phyloP scores from a whole-genome alignment of 2,888 invertebrate species.

The Asteroscopus sphinx region DNA sequence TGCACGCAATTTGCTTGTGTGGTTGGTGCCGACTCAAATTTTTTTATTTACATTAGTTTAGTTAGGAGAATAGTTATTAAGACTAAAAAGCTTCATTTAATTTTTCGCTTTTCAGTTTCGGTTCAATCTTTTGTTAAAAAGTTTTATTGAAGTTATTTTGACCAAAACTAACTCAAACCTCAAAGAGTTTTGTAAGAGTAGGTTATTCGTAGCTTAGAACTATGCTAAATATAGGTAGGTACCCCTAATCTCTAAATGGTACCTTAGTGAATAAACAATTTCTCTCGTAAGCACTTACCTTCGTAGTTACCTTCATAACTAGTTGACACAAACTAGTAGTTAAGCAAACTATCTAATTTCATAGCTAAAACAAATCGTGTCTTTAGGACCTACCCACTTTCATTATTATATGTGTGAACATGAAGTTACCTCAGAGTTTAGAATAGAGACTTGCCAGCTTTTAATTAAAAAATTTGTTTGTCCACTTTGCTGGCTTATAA shows the following conservation, averaged over 20 bases:
- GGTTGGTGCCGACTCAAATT: too few relatives aligned
- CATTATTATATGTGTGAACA: constrained; percentile 13
- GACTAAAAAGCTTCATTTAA: too few relatives aligned
- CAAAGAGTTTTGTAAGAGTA: too few relatives aligned
- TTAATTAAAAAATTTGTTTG: constrained; percentile 14
- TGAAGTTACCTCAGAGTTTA: background rate
- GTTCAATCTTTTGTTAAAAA: too few relatives aligned
- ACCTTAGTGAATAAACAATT: constrained; percentile 25
- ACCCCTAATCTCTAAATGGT: constrained; percentile 1
- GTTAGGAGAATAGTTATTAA: too few relatives aligned
- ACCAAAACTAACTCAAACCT: too few relatives aligned
- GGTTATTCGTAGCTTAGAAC: too few relatives aligned
- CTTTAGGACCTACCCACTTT: constrained; percentile 15
- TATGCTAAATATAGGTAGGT: background rate
- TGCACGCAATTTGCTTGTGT: too few relatives aligned
- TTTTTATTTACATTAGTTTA: too few relatives aligned
- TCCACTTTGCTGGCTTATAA: too few relatives aligned
- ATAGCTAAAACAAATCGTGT: constrained; percentile 36
- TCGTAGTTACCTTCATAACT: constrained; percentile 13
- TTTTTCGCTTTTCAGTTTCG: too few relatives aligned
- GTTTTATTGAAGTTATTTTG: too few relatives aligned
- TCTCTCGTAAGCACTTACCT: constrained; percentile 24
- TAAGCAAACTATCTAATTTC: constrained; percentile 30
- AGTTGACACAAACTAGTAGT: constrained; percentile 18
- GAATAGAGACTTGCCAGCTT: constrained; percentile 29